These are phyloP conservation scores for Pteropus rufus DNA, from an alignment of 2,797 vertebrate genomes.

Conservation along the genomic window DNA sequence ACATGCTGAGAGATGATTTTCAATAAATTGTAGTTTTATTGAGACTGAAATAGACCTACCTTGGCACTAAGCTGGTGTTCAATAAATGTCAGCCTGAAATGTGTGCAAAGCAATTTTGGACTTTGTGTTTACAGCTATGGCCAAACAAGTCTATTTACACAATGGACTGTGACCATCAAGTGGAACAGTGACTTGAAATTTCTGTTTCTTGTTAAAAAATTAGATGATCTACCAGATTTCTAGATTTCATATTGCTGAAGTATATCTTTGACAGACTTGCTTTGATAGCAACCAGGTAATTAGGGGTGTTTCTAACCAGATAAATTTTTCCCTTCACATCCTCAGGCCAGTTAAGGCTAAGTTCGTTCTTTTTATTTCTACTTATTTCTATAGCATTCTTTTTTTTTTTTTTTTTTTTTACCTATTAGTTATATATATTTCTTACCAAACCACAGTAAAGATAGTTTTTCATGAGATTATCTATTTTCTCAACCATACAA, in stretches of 20 bases:
- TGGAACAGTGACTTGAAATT: not conserved
- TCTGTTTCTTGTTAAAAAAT: not conserved
- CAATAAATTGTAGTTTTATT: not conserved
- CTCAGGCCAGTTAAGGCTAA: too few relatives aligned
- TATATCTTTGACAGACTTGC: not conserved
- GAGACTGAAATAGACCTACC: not conserved
- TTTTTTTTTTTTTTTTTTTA: not conserved
- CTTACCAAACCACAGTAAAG: not conserved
- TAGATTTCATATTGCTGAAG: not conserved
- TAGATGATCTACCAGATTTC: not conserved
- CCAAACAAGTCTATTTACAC: not conserved
- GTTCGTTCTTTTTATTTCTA: not conserved
- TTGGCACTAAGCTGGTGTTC: not conserved
- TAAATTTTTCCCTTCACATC: too few relatives aligned
- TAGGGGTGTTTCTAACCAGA: not conserved
- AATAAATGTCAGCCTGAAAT: slow-evolving; percentile 1
- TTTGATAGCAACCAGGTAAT: not conserved
- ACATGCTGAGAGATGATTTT: not conserved
- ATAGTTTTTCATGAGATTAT: not conserved
- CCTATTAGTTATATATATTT: not conserved
- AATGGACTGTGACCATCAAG: not conserved
- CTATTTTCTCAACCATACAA: not conserved
- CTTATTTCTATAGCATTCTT: not conserved
- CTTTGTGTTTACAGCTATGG: not conserved
- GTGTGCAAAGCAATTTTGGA: slow-evolving; percentile 10